A percentile compares a stretch with the other conserved stretches of the same genome.
phyloP scores from a whole-genome alignment of 2,113 vertebrate species.

The Suncus etruscus region DNA sequence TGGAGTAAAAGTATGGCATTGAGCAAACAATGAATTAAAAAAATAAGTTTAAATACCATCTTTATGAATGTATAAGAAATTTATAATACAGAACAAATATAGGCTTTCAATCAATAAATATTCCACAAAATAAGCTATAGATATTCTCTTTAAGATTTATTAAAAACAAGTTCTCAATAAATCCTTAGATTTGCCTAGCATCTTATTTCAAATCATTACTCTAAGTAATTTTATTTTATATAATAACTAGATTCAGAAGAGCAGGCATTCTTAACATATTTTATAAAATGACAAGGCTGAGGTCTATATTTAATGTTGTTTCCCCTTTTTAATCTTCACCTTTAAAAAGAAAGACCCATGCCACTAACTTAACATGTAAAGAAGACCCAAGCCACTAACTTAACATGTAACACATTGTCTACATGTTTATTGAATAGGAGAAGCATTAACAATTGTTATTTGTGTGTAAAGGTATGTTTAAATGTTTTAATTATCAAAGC shows the following conservation, averaged over 20 bases:
- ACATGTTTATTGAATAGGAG: conserved; percentile 9
- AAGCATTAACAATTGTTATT: conserved; percentile 57
- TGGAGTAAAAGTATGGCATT: conserved; percentile 75
- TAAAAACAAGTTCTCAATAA: conserved; percentile 24
- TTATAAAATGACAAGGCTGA: conserved; percentile 29
- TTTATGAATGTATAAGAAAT: conserved; percentile 73
- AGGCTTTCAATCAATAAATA: conserved; percentile 57
- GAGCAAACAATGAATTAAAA: conserved; percentile 79
- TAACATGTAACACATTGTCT: conserved; percentile 31
- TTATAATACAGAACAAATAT: conserved; percentile 61
- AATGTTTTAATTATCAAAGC: background rate
- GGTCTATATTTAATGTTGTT: conserved; percentile 14
- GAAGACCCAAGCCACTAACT: background rate
- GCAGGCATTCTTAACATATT: background rate
- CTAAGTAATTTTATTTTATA: conserved; percentile 18
- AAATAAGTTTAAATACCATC: conserved; percentile 75
- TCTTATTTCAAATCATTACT: conserved; percentile 16
- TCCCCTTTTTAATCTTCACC: background rate
- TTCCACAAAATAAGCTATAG: background rate
- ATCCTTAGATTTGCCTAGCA: conserved; percentile 3
- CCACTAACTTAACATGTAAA: background rate
- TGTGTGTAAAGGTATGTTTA: background rate
- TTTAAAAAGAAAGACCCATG: background rate
- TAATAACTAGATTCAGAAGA: background rate
- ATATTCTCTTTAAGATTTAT: conserved; percentile 48